phyloP scores from a whole-genome alignment of 1,140 invertebrate genomes.

The Ylistrum balloti region DNA sequence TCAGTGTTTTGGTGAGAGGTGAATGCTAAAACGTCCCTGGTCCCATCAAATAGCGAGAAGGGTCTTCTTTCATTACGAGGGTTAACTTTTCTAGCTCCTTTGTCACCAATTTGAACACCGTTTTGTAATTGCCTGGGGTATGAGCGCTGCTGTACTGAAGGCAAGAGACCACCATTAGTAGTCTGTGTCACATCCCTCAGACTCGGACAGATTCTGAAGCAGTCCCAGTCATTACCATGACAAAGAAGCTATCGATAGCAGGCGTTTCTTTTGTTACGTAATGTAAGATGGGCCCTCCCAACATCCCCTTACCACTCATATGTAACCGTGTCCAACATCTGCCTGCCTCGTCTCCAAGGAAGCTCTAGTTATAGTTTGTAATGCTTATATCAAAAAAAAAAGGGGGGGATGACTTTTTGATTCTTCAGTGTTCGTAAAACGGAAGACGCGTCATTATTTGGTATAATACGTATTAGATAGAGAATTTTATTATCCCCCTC shows the following conservation, averaged over 20 bases:
- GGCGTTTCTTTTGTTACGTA: conserved; percentile 26
- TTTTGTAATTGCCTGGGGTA: conserved; percentile 32
- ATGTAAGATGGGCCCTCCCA: not conserved
- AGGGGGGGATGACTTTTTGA: no score
- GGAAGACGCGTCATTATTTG: no score
- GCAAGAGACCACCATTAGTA: not conserved
- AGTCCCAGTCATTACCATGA: conserved; percentile 18
- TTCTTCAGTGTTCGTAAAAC: no score
- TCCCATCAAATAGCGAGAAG: conserved; percentile 4
- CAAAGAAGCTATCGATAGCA: conserved; percentile 18
- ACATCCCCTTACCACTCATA: not conserved
- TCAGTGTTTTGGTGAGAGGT: conserved; percentile 32
- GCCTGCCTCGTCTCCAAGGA: not conserved
- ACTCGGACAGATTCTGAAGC: not conserved
- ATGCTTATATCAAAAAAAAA: no score
- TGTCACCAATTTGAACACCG: conserved; percentile 27
- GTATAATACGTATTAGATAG: no score
- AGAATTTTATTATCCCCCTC: no score
- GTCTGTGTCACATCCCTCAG: not conserved
- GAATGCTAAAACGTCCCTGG: not conserved
- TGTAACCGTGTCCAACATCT: not conserved
- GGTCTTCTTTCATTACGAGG: conserved; percentile 30
- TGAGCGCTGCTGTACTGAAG: not conserved
- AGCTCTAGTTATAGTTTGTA: not conserved
- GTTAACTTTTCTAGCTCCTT: conserved; percentile 20